A percentile compares a stretch with the other conserved stretches of the same genome.
Evolutionary conservation across 1,140 invertebrate species (phyloP).

Genomic region (Reticulitermes speratus): DNA sequence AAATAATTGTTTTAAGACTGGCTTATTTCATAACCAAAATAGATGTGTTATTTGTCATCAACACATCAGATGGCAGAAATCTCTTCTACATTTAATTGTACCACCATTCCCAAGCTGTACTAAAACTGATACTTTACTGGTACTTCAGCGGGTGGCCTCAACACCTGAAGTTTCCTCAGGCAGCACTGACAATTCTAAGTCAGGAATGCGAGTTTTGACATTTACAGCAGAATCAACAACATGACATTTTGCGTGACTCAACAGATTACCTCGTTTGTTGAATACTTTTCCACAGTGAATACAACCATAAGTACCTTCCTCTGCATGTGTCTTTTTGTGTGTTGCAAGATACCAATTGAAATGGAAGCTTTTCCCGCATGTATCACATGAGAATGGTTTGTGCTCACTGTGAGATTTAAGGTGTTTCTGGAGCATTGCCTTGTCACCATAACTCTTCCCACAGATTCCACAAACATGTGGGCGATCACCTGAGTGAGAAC

Average conservation of each 20-base stretch:
- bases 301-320: slow-evolving; percentile 27
- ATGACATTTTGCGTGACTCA: slow-evolving; percentile 23
- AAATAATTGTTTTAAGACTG: background rate
- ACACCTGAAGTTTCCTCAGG: background rate
- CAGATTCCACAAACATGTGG: slow-evolving; percentile 42
- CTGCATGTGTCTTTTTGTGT: slow-evolving; percentile 34
- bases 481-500: slow-evolving; percentile 62
- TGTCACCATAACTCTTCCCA: slow-evolving; percentile 30
- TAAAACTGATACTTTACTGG: background rate
- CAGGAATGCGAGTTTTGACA: background rate
- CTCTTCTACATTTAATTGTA: background rate
- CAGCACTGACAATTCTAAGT: background rate
- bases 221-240: background rate
- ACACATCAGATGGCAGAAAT: too few species aligned
- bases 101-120: background rate
- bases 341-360: slow-evolving; percentile 33
- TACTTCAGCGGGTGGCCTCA: background rate
- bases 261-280: slow-evolving; percentile 30
- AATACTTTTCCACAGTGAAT: slow-evolving; percentile 29
- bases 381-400: slow-evolving; percentile 32
- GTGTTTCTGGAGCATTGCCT: slow-evolving; percentile 33
- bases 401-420: slow-evolving; percentile 32
- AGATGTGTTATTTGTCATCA: too few species aligned
- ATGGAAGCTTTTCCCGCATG: slow-evolving; percentile 34
- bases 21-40: background rate